phyloP scores from a whole-genome alignment of 2,113 vertebrate genomes.

The Passer montanus region DNA sequence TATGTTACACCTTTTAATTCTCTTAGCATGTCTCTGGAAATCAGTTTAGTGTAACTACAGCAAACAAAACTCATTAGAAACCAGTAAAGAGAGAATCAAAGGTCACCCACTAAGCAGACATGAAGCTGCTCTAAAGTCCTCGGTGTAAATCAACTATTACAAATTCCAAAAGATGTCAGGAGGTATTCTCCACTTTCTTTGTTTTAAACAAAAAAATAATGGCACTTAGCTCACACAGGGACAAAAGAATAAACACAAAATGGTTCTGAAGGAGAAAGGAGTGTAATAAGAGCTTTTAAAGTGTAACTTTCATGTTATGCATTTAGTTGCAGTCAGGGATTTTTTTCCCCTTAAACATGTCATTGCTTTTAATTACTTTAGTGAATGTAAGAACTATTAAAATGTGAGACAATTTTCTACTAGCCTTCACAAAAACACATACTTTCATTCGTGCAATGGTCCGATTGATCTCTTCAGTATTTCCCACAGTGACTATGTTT shows the following conservation, averaged over 20 bases:
- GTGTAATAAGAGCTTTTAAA: neutral
- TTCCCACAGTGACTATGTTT: slow-evolving; percentile 94
- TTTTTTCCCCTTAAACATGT: neutral
- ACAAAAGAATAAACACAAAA: neutral
- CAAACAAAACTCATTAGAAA: neutral
- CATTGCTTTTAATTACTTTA: neutral
- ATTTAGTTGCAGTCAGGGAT: neutral
- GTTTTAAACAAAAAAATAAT: neutral
- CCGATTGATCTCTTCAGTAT: slow-evolving; percentile 89
- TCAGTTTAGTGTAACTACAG: neutral
- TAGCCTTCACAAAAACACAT: slow-evolving; percentile 3
- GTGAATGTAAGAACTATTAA: neutral
- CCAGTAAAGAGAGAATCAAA: neutral
- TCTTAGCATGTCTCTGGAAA: neutral
- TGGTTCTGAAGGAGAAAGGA: neutral
- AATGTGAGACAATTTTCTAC: neutral
- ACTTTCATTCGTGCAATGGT: slow-evolving; percentile 92
- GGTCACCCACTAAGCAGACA: neutral
- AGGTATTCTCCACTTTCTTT: neutral
- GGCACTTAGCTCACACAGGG: neutral
- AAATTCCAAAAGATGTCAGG: neutral
- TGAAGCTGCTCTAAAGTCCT: neutral
- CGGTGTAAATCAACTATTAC: neutral
- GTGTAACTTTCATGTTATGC: neutral
- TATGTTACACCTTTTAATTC: neutral